These are phyloP conservation scores for Eidolon helvum DNA, from an alignment of 2,113 vertebrate genomes.

Conservation along the genomic window DNA sequence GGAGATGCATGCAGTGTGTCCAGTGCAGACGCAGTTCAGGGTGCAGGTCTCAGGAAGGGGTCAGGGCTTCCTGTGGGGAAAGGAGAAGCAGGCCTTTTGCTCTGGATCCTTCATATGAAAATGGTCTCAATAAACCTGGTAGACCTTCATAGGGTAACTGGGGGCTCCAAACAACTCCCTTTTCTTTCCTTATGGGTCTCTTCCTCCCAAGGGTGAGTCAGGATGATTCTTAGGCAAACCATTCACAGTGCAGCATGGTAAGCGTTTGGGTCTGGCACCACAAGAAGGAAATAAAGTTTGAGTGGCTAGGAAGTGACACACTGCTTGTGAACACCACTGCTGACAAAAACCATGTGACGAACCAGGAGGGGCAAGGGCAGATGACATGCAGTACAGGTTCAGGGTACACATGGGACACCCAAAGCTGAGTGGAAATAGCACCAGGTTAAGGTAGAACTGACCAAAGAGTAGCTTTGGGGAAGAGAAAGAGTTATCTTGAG, in stretches of 20 bases:
- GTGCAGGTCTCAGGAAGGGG: background rate
- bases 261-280: background rate
- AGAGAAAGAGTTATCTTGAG: background rate
- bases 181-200: background rate
- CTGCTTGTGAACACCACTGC: background rate
- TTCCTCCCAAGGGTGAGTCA: background rate
- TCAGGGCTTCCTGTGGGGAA: background rate
- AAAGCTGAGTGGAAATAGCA: background rate
- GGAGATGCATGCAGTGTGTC: background rate
- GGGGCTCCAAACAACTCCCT: background rate
- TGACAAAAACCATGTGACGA: accelerated
- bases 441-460: background rate
- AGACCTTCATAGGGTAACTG: background rate
- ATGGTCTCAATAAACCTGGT: background rate
- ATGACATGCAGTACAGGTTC: background rate
- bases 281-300: background rate
- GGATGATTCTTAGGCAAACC: background rate
- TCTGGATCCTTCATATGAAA: background rate
- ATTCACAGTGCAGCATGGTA: background rate
- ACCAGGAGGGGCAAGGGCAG: background rate
- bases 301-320: background rate
- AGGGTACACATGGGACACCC: no score
- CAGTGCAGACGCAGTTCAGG: accelerated
- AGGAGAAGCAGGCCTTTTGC: background rate
- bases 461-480: background rate